Evolutionary conservation across 2,888 invertebrate genomes (phyloP).

Genomic region (Stenotaenia linearis): DNA sequence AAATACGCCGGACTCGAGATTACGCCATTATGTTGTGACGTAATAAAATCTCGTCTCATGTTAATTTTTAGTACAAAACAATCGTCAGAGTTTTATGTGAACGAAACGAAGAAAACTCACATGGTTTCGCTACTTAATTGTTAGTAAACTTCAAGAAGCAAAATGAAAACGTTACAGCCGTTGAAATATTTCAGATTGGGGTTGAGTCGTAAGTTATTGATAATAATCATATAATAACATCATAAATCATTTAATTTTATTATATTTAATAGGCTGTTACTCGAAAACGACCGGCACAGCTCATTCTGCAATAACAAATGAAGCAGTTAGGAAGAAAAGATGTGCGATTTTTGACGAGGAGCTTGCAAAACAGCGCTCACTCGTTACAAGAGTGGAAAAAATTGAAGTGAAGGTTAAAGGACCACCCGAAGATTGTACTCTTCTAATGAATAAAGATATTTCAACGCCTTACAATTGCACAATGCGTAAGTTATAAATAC

Average conservation of each 20-base stretch:
- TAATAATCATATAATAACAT: not conserved
- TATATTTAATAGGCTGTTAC: not conserved
- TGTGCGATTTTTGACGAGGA: slow-evolving; percentile 65
- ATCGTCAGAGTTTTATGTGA: not conserved
- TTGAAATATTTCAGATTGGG: not conserved
- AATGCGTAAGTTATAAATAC: slow-evolving; percentile 59
- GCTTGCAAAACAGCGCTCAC: slow-evolving; percentile 63
- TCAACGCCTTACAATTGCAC: slow-evolving; percentile 93
- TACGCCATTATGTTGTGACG: not conserved
- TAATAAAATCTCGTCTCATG: not conserved
- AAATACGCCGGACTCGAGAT: not conserved
- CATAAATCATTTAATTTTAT: not conserved
- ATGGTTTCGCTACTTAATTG: not conserved
- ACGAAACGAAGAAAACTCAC: not conserved
- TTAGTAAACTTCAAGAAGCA: not conserved
- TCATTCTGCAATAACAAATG: slow-evolving; percentile 7
- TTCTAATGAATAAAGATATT: slow-evolving; percentile 83
- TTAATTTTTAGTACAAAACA: no score
- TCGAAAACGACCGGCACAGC: not conserved
- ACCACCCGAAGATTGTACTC: slow-evolving; percentile 62
- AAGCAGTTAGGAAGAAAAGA: slow-evolving; percentile 39
- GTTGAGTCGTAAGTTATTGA: not conserved
- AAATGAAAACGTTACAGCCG: not conserved
- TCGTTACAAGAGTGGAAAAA: slow-evolving; percentile 81
- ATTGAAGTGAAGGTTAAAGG: slow-evolving; percentile 78